Conservation (phyloP, 2,797 vertebrate genomes). For the Micrastur ruficollis region DNA sequence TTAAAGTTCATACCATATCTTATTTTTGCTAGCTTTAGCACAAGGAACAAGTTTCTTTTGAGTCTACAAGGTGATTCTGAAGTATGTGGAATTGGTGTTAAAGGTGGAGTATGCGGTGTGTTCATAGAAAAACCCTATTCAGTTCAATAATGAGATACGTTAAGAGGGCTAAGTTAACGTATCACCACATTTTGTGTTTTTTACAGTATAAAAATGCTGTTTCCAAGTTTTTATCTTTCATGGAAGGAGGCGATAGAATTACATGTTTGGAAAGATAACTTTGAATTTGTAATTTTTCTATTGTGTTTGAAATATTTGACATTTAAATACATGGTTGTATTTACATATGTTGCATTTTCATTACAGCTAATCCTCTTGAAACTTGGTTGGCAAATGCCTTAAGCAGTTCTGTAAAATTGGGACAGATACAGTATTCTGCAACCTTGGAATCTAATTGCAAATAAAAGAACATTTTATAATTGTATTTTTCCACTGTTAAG, state of each 20-base stretch:
- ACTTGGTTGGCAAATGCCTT: constrained; percentile 67
- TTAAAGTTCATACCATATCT: background rate
- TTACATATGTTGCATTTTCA: constrained; percentile 72
- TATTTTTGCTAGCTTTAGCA: background rate
- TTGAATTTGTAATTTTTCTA: constrained; percentile 43
- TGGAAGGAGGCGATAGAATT: background rate
- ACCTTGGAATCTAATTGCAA: constrained; percentile 25
- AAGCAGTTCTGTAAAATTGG: constrained; percentile 61
- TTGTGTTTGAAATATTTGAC: constrained; percentile 54
- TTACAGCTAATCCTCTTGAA: constrained; percentile 67
- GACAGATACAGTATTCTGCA: constrained; percentile 39
- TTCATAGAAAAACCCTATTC: background rate
- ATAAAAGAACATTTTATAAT: background rate
- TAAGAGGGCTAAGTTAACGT: background rate
- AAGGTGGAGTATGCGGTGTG: background rate
- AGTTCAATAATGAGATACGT: background rate
- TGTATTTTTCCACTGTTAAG: background rate
- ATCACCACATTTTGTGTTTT: background rate
- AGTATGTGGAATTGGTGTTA: background rate
- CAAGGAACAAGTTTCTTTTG: background rate
- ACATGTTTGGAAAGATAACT: constrained; percentile 13
- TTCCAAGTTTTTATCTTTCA: background rate
- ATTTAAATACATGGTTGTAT: constrained; percentile 50
- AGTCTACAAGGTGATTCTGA: background rate
- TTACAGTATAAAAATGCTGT: background rate